Percentiles rank a stretch among this genome's conserved stretches.
Conservation (phyloP, 1,140 invertebrate genomes). For the Drosophila seguyi region DNA sequence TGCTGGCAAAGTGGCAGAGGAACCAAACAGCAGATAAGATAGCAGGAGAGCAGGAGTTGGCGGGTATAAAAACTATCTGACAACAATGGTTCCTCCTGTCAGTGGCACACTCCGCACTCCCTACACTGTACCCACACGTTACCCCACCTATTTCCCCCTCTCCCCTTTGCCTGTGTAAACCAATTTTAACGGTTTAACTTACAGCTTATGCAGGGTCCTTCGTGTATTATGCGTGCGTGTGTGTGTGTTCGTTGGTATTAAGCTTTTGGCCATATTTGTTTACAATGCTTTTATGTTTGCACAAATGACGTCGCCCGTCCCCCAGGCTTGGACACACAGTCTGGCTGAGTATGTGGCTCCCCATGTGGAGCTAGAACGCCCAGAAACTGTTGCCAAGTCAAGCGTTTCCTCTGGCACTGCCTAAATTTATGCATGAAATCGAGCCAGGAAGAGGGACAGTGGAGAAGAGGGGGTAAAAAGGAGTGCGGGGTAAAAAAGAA, state of each 20-base stretch:
- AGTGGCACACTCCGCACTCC: slow-evolving; percentile 25
- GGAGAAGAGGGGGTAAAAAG: no score
- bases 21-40: slow-evolving; percentile 57
- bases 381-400: slow-evolving; percentile 44
- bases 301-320: slow-evolving; percentile 64
- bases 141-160: neutral
- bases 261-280: slow-evolving; percentile 75
- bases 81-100: slow-evolving; percentile 58
- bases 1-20: slow-evolving; percentile 58
- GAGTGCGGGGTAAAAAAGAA: no score
- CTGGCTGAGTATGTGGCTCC: neutral
- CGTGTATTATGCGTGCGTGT: neutral
- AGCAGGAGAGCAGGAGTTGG: no score
- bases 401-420: slow-evolving; percentile 34
- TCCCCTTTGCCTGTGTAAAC: slow-evolving; percentile 55
- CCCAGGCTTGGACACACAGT: slow-evolving; percentile 23
- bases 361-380: slow-evolving; percentile 1
- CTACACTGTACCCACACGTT: neutral
- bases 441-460: slow-evolving; percentile 3
- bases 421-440: slow-evolving; percentile 57
- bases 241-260: slow-evolving; percentile 49
- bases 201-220: slow-evolving; percentile 49
- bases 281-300: slow-evolving; percentile 83
- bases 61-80: slow-evolving; percentile 39
- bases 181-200: slow-evolving; percentile 82